These are phyloP conservation scores for Yponomeuta malinellus DNA, from an alignment of 2,888 invertebrate genomes.

Conservation along the genomic window DNA sequence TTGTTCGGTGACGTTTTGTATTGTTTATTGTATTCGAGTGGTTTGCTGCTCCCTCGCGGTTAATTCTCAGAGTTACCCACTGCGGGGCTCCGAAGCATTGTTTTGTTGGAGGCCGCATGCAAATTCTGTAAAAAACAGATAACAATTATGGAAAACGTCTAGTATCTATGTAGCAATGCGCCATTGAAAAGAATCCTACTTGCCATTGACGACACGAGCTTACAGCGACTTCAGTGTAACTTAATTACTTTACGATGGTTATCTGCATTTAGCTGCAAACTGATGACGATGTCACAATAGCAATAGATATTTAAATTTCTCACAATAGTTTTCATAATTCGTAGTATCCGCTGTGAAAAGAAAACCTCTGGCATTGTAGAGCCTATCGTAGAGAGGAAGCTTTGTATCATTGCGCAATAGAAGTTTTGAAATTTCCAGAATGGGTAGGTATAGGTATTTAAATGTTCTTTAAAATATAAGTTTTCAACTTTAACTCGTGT, in stretches of 20 bases:
- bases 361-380: not conserved
- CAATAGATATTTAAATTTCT: not conserved
- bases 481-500: too few relatives aligned
- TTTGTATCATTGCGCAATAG: not conserved
- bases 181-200: conserved; percentile 1
- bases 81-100: conserved; percentile 50
- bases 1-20: conserved; percentile 67
- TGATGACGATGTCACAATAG: conserved; percentile 13
- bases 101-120: conserved; percentile 48
- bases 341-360: conserved; percentile 8
- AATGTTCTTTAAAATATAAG: too few relatives aligned
- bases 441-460: too few relatives aligned
- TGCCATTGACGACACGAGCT: not conserved
- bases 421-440: too few relatives aligned
- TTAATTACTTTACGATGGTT: conserved; percentile 11
- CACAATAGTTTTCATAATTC: conserved; percentile 12
- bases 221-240: conserved; percentile 9
- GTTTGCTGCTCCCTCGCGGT: conserved; percentile 71
- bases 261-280: conserved; percentile 7
- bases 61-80: conserved; percentile 64
- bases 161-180: conserved; percentile 37
- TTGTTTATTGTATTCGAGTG: conserved; percentile 67
- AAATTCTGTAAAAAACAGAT: conserved; percentile 61
- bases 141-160: conserved; percentile 54
- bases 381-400: not conserved